A percentile compares a stretch with the other conserved stretches of the same genome.
These are phyloP conservation scores for Schlechtendalia chinensis DNA, from an alignment of 1,140 invertebrate genomes.

Conservation along the genomic window DNA sequence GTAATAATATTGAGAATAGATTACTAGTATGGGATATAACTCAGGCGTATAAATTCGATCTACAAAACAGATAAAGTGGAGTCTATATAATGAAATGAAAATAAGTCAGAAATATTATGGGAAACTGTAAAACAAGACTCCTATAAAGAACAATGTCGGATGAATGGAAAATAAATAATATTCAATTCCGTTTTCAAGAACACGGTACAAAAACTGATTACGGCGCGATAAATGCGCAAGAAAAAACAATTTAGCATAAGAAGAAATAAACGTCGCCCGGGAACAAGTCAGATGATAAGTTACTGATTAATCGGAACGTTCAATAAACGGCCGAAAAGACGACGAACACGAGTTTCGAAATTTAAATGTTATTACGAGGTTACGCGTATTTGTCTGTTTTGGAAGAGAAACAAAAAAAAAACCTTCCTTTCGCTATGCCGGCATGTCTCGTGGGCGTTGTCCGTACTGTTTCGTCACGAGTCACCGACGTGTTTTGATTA, in stretches of 20 bases:
- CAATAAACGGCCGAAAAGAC: slow-evolving; percentile 19
- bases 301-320: slow-evolving; percentile 23
- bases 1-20: not conserved
- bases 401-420: no score
- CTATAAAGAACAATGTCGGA: slow-evolving; percentile 27
- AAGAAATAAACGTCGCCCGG: not conserved
- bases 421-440: no score
- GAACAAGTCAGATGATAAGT: slow-evolving; percentile 29
- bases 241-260: slow-evolving; percentile 36
- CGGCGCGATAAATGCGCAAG: slow-evolving; percentile 4
- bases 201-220: slow-evolving; percentile 25
- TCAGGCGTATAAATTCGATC: not conserved
- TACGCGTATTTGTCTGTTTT: no score
- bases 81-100: slow-evolving; percentile 34
- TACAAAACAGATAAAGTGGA: not conserved
- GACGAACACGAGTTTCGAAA: slow-evolving; percentile 10
- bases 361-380: not conserved
- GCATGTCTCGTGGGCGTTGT: no score
- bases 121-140: slow-evolving; percentile 35
- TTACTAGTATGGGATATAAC: slow-evolving; percentile 2
- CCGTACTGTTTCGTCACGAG: no score
- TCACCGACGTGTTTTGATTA: no score
- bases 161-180: slow-evolving; percentile 42
- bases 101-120: slow-evolving; percentile 37
- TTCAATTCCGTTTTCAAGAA: slow-evolving; percentile 39